A percentile compares a stretch with the other conserved stretches of the same genome.
These are phyloP conservation scores for Tachuris rubrigastra DNA, from an alignment of 2,113 vertebrate genomes.

Conservation along the genomic window DNA sequence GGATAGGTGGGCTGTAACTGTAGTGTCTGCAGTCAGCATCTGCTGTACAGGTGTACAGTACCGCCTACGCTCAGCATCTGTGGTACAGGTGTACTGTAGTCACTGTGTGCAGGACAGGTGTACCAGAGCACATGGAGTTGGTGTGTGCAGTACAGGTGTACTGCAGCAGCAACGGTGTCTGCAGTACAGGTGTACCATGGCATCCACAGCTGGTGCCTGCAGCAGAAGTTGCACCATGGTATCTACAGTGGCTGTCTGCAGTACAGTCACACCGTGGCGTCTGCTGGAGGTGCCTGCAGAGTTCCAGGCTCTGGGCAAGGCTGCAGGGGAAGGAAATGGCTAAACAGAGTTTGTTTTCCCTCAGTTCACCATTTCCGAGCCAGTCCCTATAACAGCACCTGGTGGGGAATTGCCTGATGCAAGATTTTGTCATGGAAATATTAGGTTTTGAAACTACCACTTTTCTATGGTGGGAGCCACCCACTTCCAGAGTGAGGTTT, in stretches of 20 bases:
- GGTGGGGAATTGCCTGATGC: background rate
- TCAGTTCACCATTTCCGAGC: background rate
- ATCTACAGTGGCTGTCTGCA: rapidly evolving
- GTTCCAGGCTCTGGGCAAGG: background rate
- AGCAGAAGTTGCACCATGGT: background rate
- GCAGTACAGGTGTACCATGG: too few species aligned
- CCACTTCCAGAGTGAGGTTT: background rate
- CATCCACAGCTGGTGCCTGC: background rate
- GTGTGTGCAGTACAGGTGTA: background rate
- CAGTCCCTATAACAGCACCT: background rate
- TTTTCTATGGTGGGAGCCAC: background rate
- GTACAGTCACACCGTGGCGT: background rate
- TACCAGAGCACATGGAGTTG: rapidly evolving
- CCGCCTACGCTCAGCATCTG: background rate
- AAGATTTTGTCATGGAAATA: background rate
- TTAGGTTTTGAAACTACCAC: background rate
- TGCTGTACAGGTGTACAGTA: rapidly evolving
- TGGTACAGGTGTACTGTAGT: background rate
- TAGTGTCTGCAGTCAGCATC: background rate
- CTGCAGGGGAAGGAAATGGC: rapidly evolving
- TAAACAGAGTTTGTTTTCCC: background rate
- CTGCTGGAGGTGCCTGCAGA: rapidly evolving
- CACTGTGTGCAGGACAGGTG: background rate
- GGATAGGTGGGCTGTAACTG: background rate
- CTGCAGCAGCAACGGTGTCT: rapidly evolving